Percentiles rank a stretch among this genome's conserved stretches.
Conservation (phyloP, 2,888 invertebrate species). For the Caenorhabditis japonica region DNA sequence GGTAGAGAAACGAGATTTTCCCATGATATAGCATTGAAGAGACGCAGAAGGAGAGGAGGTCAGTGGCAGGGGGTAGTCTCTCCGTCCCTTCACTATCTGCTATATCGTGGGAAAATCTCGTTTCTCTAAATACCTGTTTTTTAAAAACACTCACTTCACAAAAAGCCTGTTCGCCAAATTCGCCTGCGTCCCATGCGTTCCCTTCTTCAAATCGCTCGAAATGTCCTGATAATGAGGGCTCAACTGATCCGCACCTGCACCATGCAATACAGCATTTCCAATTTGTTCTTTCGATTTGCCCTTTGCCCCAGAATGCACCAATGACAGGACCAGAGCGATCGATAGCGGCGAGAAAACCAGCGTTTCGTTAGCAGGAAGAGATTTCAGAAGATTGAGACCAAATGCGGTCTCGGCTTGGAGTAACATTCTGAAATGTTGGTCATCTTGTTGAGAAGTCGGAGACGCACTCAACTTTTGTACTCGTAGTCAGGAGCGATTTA, state of each 20-base stretch:
- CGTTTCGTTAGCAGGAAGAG: slow-evolving; percentile 31
- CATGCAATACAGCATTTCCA: slow-evolving; percentile 17
- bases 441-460: too few relatives aligned
- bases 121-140: too few relatives aligned
- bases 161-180: slow-evolving; percentile 41
- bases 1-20: too few relatives aligned
- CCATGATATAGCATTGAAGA: too few relatives aligned
- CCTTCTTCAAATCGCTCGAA: slow-evolving; percentile 21
- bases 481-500: too few relatives aligned
- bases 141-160: slow-evolving; percentile 42
- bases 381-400: slow-evolving; percentile 36
- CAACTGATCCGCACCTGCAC: slow-evolving; percentile 50
- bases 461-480: too few relatives aligned
- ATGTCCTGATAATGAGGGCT: slow-evolving; percentile 42
- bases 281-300: slow-evolving; percentile 31
- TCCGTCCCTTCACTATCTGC: too few relatives aligned
- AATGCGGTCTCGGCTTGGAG: slow-evolving; percentile 41
- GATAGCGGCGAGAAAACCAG: slow-evolving; percentile 42
- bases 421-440: background rate
- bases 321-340: slow-evolving; percentile 34
- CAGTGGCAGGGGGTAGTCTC: too few relatives aligned
- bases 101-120: too few relatives aligned
- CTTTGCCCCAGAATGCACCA: slow-evolving; percentile 38
- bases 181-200: slow-evolving; percentile 19
- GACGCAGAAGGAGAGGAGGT: too few relatives aligned